These are phyloP conservation scores for Pomatostomus ruficeps DNA, from an alignment of 2,113 vertebrate genomes.

Conservation along the genomic window DNA sequence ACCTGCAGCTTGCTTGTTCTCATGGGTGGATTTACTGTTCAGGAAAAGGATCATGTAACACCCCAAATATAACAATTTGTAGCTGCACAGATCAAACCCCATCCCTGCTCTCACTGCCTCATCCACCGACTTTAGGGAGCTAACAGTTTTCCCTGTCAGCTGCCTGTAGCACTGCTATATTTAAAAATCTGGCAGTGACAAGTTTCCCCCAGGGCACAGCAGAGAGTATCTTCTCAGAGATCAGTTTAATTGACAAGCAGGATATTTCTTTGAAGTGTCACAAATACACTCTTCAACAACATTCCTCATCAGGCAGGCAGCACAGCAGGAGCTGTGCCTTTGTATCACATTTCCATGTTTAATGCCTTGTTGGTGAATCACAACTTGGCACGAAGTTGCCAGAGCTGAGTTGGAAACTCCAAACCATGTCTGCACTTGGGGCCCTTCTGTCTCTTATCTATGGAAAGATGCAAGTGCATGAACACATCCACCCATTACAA, in stretches of 20 bases:
- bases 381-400: not conserved
- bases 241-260: not conserved
- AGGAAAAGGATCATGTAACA: not conserved
- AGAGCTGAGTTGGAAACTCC: not conserved
- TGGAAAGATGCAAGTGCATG: not conserved
- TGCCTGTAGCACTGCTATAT: not conserved
- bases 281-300: not conserved
- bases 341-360: not conserved
- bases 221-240: not conserved
- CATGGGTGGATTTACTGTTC: not conserved
- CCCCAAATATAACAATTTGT: not conserved
- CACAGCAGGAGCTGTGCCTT: not conserved
- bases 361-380: not conserved
- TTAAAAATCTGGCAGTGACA: not conserved
- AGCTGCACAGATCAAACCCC: not conserved
- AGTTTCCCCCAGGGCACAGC: not conserved
- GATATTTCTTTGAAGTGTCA: not conserved
- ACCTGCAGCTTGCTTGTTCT: not conserved
- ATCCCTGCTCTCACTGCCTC: not conserved
- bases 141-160: not conserved
- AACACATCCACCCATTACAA: not conserved
- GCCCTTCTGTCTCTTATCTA: not conserved
- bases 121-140: not conserved
- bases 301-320: not conserved
- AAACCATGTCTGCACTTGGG: not conserved